Percentiles rank a stretch among this genome's conserved stretches.
phyloP scores from a whole-genome alignment of 2,797 vertebrate species.

The Myiotriccus ornatus region DNA sequence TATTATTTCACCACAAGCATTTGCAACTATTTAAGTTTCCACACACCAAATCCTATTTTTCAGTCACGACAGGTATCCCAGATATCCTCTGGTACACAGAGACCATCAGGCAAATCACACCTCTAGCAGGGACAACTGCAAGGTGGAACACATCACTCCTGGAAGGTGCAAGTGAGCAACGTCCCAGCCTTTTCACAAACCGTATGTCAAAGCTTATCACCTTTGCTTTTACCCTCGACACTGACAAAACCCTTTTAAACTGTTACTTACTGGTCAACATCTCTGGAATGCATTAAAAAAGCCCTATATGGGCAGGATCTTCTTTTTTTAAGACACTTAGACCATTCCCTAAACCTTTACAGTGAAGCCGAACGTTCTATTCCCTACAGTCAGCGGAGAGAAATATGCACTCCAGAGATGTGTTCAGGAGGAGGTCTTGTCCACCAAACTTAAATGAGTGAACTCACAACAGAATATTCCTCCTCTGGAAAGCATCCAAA shows the following conservation, averaged over 20 bases:
- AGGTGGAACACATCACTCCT: conserved; percentile 8
- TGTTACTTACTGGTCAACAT: not conserved
- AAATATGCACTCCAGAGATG: not conserved
- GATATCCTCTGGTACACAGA: not conserved
- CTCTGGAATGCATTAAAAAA: not conserved
- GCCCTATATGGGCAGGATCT: accelerated
- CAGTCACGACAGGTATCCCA: not conserved
- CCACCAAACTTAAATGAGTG: not conserved
- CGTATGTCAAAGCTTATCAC: not conserved
- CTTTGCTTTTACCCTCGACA: conserved; percentile 18
- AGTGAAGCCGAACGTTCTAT: not conserved
- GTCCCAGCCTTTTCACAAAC: conserved; percentile 18
- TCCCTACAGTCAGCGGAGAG: not conserved
- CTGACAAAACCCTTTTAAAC: conserved; percentile 22
- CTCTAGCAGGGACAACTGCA: not conserved
- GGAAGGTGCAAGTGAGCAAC: not conserved
- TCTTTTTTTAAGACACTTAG: not conserved
- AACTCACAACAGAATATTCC: not conserved
- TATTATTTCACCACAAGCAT: not conserved
- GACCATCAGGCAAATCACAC: conserved; percentile 33
- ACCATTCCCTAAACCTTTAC: not conserved
- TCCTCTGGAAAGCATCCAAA: not conserved
- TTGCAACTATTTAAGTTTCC: not conserved
- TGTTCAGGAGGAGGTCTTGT: not conserved
- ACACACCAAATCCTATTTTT: conserved; percentile 10